Evolutionary conservation across 2,888 invertebrate genomes (phyloP).

Genomic region (Ernsta delagoae): DNA sequence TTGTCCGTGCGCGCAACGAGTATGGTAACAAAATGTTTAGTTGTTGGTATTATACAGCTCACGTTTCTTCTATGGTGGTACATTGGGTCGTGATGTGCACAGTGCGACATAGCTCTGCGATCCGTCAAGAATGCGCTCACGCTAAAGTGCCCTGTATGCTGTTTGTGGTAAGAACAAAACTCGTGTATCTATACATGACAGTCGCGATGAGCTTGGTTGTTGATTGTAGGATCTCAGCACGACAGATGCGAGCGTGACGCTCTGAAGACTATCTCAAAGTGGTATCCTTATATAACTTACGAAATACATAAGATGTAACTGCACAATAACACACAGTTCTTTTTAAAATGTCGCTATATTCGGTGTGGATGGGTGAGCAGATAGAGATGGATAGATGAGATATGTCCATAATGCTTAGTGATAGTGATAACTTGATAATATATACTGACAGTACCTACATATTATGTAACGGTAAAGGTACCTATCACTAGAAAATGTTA

Average conservation of each 20-base stretch:
- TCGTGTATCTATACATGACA: constrained; percentile 2
- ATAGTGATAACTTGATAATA: neutral
- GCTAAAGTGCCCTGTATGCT: constrained; percentile 16
- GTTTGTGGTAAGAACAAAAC: constrained; percentile 11
- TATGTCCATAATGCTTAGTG: no score
- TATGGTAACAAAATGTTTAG: constrained; percentile 42
- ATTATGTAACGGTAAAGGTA: no score
- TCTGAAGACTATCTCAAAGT: constrained; percentile 39
- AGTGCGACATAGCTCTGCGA: constrained; percentile 34
- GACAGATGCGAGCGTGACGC: constrained; percentile 43
- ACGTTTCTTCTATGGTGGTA: constrained; percentile 40
- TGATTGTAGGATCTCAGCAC: constrained; percentile 40
- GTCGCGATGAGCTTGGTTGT: constrained; percentile 22
- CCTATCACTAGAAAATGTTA: no score
- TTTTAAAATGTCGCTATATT: neutral
- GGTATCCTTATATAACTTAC: constrained; percentile 30
- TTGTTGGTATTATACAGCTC: constrained; percentile 41
- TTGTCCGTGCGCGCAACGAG: constrained; percentile 40
- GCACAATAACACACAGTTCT: constrained; percentile 12
- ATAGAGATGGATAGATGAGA: neutral
- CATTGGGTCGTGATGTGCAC: constrained; percentile 39
- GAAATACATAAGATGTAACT: constrained; percentile 23
- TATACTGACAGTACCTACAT: no score
- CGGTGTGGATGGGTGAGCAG: neutral
- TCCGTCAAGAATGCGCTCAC: constrained; percentile 20